Conservation (phyloP, 2,113 vertebrate genomes). For the Octodon degus region DNA sequence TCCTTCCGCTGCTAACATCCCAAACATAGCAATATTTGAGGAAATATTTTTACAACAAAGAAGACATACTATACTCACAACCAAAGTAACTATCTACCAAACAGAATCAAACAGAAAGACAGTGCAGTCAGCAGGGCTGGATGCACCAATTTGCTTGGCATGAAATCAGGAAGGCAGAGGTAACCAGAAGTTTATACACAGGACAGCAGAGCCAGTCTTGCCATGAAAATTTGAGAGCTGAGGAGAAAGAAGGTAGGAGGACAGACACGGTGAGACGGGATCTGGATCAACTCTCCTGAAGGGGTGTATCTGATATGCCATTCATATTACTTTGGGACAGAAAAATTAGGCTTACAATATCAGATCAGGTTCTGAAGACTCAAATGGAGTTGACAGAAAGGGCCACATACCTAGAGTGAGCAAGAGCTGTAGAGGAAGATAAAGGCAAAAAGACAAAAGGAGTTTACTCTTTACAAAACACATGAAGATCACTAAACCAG, state of each 20-base stretch:
- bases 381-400: neutral
- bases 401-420: neutral
- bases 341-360: neutral
- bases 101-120: slow-evolving; percentile 19
- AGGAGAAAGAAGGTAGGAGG: neutral
- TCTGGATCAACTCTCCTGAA: neutral
- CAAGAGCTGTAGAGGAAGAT: neutral
- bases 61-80: neutral
- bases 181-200: neutral
- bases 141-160: neutral
- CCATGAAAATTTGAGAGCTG: neutral
- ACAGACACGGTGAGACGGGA: neutral
- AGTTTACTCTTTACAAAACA: neutral
- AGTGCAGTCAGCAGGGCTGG: neutral
- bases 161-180: neutral
- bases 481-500: neutral
- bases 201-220: neutral
- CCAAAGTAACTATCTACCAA: neutral
- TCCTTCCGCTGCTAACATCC: neutral
- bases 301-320: neutral
- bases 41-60: neutral
- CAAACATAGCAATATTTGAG: neutral
- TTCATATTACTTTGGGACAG: neutral
- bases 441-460: neutral
- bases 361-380: neutral